A percentile compares a stretch with the other conserved stretches of the same genome.
phyloP scores from a whole-genome alignment of 2,888 invertebrate species.

The Myopa testacea region DNA sequence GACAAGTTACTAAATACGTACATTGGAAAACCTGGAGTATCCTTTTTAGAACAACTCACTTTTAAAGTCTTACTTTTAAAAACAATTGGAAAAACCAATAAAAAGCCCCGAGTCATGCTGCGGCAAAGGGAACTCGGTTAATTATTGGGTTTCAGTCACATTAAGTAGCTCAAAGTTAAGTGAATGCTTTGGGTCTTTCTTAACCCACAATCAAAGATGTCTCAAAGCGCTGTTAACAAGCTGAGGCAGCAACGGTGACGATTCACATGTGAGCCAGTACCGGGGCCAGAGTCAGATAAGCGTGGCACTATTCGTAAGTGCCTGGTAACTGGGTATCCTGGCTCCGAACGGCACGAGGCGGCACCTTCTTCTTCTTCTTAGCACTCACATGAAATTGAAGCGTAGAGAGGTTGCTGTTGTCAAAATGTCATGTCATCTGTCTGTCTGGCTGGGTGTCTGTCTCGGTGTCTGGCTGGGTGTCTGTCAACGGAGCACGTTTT shows the following conservation, averaged over 20 bases:
- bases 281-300: background rate
- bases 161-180: background rate
- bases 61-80: background rate
- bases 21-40: background rate
- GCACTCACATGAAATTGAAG: no score
- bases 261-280: background rate
- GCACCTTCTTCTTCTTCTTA: no score
- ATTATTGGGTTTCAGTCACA: background rate
- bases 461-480: background rate
- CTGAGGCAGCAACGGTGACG: background rate
- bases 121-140: background rate
- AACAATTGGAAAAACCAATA: constrained; percentile 8
- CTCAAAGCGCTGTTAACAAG: background rate
- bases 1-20: background rate
- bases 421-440: constrained; percentile 14
- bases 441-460: background rate
- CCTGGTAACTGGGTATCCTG: background rate
- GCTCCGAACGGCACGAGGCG: no score
- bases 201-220: background rate
- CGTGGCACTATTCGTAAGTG: background rate
- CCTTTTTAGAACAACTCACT: background rate
- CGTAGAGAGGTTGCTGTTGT: background rate
- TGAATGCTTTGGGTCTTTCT: background rate
- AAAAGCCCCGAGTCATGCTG: constrained; percentile 17
- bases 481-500: background rate